Base-by-base conservation (phyloP, 2,113 vertebrate genomes). In the Chauna torquata region DNA sequence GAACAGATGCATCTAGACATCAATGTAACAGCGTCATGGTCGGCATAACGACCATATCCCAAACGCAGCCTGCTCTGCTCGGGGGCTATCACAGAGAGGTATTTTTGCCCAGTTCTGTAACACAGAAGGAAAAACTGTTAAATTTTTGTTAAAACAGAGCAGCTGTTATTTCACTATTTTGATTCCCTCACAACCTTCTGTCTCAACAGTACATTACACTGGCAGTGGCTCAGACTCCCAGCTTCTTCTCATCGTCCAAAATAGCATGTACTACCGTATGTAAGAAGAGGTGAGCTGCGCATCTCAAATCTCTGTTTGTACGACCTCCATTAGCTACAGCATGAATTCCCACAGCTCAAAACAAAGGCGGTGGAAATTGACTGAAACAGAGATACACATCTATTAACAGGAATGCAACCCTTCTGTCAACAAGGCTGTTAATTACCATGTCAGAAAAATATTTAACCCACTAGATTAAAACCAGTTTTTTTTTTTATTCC, bases 381-480 rank as follows among this genome's bases (percentile, higher is more conserved):
- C 58, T 42, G 52, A 65, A 49, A 40, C 44, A 40, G 30, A 83
- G 55, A 76, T 5, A 30, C 7, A 7, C 18, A 28, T 23, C 82
- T 74, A 68, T 68, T 74, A 93, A 86, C 34, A 96, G 66, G 74
- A 81, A 17, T 18, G 38, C 62, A 68, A 65, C 10, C 77, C 91
- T 78, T 32, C 87, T 82, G 52, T 16, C 95, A 91, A 9, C 58
- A 54, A 47, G 80, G 44, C 81, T 88, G 66, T 71, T 93, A 82
- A 93, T 78, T 91, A 82, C 44, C 16, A 23, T 16, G 52, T 36
- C 78, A 85, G 86, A 90, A 92, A 92, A 79, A 45, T 9, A 71
- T 28, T 92, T 81, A 91, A 68, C 79, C 74, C 16, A 7, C 49
- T 82, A 42, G 25, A 17, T 7, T 66, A 38, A 79, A 70, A 50